These are phyloP conservation scores for Drosophila triauraria DNA, from an alignment of 1,140 invertebrate species.

Conservation along the genomic window DNA sequence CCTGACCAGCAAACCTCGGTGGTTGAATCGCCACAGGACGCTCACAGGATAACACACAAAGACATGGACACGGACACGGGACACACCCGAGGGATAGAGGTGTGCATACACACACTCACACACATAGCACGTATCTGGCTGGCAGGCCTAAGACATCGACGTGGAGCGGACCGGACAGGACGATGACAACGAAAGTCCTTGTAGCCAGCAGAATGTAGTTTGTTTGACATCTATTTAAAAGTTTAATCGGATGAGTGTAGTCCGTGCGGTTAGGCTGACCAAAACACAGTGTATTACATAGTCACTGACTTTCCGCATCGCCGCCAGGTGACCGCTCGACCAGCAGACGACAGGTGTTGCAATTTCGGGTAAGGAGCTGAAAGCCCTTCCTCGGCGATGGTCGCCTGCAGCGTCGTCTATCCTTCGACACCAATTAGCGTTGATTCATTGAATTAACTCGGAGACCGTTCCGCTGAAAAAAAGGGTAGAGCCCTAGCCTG, in stretches of 20 bases:
- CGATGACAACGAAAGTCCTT: constrained; percentile 70
- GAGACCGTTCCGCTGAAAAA: background rate
- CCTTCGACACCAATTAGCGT: constrained; percentile 60
- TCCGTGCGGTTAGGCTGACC: constrained; percentile 81
- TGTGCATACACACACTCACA: constrained; percentile 9
- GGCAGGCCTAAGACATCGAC: constrained; percentile 73
- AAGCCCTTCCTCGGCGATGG: constrained; percentile 9
- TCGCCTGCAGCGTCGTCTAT: constrained; percentile 19
- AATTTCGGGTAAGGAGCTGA: constrained; percentile 23
- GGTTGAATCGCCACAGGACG: constrained; percentile 43
- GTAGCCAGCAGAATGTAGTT: constrained; percentile 78
- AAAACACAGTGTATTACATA: constrained; percentile 81
- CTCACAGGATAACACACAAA: constrained; percentile 29
- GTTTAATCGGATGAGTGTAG: constrained; percentile 84
- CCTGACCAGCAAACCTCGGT: constrained; percentile 33
- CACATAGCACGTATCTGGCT: background rate
- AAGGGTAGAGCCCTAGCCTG: background rate
- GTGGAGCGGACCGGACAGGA: constrained; percentile 36
- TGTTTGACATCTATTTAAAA: constrained; percentile 84
- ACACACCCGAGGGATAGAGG: constrained; percentile 34
- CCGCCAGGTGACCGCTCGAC: constrained; percentile 43
- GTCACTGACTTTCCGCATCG: constrained; percentile 76
- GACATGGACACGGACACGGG: constrained; percentile 10
- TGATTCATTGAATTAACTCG: constrained; percentile 28
- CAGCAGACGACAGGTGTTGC: constrained; percentile 69